These are phyloP conservation scores for Leptura quadrifasciata DNA, from an alignment of 2,888 invertebrate genomes.

Conservation along the genomic window DNA sequence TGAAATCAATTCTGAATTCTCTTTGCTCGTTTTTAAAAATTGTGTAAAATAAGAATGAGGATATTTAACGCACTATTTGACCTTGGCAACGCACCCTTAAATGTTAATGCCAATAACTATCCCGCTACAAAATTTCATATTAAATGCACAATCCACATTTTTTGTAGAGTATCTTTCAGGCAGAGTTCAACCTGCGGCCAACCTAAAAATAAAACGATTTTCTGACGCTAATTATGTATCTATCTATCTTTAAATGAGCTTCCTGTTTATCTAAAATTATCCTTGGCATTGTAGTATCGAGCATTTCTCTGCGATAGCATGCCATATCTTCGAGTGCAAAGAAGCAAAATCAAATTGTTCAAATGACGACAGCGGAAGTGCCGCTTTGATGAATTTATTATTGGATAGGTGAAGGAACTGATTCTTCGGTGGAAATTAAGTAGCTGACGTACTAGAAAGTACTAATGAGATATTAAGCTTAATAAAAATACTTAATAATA, in stretches of 20 bases:
- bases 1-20: too few species aligned
- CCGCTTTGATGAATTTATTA: neutral
- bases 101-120: neutral
- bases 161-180: neutral
- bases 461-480: neutral
- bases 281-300: constrained; percentile 14
- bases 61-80: too few species aligned
- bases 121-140: neutral
- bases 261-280: constrained; percentile 31
- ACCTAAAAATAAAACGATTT: constrained; percentile 10
- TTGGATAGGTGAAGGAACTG: neutral
- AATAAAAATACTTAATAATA: too few species aligned
- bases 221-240: constrained; percentile 7
- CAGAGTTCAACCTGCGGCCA: constrained; percentile 1
- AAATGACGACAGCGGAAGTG: neutral
- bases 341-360: constrained; percentile 1
- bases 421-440: neutral
- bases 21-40: too few species aligned
- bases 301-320: neutral
- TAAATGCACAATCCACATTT: neutral
- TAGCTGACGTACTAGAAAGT: neutral
- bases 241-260: constrained; percentile 21
- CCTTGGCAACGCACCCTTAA: too few species aligned
- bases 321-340: neutral
- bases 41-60: too few species aligned